Percentiles rank a stretch among this genome's conserved stretches.
phyloP scores from a whole-genome alignment of 2,888 invertebrate species.

The Dynastes maya region DNA sequence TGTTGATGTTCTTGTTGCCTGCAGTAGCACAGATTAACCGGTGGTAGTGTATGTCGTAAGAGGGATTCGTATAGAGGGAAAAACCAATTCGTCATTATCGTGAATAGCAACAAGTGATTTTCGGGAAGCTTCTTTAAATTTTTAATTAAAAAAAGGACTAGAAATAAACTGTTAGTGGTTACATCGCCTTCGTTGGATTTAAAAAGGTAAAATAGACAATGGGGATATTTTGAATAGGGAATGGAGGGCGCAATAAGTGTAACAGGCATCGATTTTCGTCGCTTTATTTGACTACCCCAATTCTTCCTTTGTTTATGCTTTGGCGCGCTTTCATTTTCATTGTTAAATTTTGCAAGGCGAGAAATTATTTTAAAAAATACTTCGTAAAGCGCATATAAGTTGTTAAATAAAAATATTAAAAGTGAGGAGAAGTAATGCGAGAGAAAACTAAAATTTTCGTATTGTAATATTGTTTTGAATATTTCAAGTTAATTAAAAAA shows the following conservation, averaged over 20 bases:
- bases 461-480: not conserved
- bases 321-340: slow-evolving; percentile 14
- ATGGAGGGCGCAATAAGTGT: slow-evolving; percentile 34
- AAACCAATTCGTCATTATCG: slow-evolving; percentile 17
- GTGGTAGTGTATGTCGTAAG: slow-evolving; percentile 13
- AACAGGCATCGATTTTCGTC: slow-evolving; percentile 41
- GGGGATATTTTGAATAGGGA: slow-evolving; percentile 25
- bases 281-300: slow-evolving; percentile 39
- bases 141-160: slow-evolving; percentile 25
- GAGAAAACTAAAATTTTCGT: not conserved
- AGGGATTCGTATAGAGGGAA: slow-evolving; percentile 9
- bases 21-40: slow-evolving; percentile 14
- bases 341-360: not conserved
- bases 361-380: not conserved
- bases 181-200: slow-evolving; percentile 11
- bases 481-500: too few species aligned
- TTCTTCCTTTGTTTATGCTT: slow-evolving; percentile 38
- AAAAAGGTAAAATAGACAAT: slow-evolving; percentile 30
- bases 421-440: too few species aligned
- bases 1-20: slow-evolving; percentile 18
- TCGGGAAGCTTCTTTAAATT: not conserved
- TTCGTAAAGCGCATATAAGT: too few species aligned
- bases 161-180: slow-evolving; percentile 11
- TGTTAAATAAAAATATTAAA: too few species aligned
- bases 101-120: slow-evolving; percentile 44